Conservation (phyloP, 2,113 vertebrate species). For the Monopterus albus region DNA sequence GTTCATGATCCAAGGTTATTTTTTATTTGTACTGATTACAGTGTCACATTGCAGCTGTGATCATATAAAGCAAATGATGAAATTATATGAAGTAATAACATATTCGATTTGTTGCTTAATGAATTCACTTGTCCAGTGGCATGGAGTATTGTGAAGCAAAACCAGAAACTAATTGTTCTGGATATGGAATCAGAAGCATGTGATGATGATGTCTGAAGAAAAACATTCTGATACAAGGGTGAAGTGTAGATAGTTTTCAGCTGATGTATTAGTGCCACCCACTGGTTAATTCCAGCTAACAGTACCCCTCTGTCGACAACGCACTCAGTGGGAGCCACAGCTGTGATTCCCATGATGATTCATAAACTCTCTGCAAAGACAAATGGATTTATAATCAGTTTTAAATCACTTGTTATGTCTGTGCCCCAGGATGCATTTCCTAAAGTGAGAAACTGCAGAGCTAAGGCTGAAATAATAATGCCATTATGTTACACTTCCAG, state of each 20-base stretch:
- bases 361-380: conserved; percentile 50
- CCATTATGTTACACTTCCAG: conserved; percentile 36
- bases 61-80: conserved; percentile 2
- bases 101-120: conserved; percentile 5
- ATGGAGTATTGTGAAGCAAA: conserved; percentile 24
- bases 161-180: conserved; percentile 7
- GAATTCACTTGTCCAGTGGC: not conserved
- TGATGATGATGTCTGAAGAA: conserved; percentile 9
- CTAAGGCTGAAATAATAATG: conserved; percentile 53
- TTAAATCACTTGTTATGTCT: conserved; percentile 56
- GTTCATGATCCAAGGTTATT: conserved; percentile 9
- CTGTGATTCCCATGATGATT: conserved; percentile 63
- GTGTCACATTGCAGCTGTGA: not conserved
- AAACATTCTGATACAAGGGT: not conserved
- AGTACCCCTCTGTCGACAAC: conserved; percentile 35
- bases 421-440: conserved; percentile 52
- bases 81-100: not conserved
- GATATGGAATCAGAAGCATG: conserved; percentile 14
- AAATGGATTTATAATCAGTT: conserved; percentile 69
- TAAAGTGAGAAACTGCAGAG: conserved; percentile 35
- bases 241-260: conserved; percentile 23
- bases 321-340: conserved; percentile 52
- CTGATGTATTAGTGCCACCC: conserved; percentile 71
- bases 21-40: not conserved
- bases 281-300: conserved; percentile 63